Evolutionary conservation across 2,888 invertebrate species (phyloP).

Genomic region (Trisateles emortualis): DNA sequence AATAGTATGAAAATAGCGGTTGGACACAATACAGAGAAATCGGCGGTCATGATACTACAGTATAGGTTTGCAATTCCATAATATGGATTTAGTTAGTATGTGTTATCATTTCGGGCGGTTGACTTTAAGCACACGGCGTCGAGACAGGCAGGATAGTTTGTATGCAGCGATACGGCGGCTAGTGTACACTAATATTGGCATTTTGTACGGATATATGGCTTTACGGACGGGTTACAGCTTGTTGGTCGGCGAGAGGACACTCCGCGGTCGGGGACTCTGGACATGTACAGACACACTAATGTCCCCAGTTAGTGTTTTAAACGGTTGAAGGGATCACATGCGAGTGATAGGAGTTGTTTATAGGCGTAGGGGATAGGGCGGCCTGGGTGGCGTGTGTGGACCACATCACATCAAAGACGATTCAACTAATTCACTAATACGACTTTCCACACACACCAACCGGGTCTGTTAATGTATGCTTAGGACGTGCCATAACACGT

Average conservation of each 20-base stretch:
- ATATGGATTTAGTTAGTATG: constrained; percentile 49
- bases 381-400: constrained; percentile 33
- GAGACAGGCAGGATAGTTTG: constrained; percentile 23
- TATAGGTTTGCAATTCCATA: constrained; percentile 52
- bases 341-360: constrained; percentile 64
- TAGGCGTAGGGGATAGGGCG: constrained; percentile 51
- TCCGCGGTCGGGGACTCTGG: constrained; percentile 16
- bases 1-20: constrained; percentile 77
- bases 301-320: constrained; percentile 70
- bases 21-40: constrained; percentile 57
- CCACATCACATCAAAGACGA: not conserved
- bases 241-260: constrained; percentile 21
- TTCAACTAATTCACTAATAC: not conserved
- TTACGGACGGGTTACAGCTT: constrained; percentile 19
- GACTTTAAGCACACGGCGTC: constrained; percentile 36
- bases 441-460: constrained; percentile 16
- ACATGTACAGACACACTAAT: constrained; percentile 8
- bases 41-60: constrained; percentile 59
- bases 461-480: constrained; percentile 45
- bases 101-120: constrained; percentile 47
- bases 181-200: constrained; percentile 14
- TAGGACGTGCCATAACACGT: constrained; percentile 70
- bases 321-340: constrained; percentile 82
- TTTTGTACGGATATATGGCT: constrained; percentile 17
- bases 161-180: constrained; percentile 10